Evolutionary conservation across 2,888 invertebrate species (phyloP).

Genomic region (Copidosoma aretas): DNA sequence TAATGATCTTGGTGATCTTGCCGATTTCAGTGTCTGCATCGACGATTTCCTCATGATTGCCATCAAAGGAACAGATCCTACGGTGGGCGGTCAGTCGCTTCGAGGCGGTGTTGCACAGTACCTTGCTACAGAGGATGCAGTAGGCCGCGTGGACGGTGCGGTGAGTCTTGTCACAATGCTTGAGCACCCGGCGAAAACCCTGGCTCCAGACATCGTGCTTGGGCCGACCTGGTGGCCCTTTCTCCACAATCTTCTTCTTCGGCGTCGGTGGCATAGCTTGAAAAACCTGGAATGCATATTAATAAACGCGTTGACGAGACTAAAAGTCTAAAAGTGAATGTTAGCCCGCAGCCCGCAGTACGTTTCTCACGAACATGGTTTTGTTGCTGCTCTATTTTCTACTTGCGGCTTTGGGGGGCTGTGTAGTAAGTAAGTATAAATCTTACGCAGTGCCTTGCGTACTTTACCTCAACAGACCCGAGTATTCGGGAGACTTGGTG

Average conservation of each 20-base stretch:
- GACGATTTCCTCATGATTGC: slow-evolving; percentile 1
- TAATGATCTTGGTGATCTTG: slow-evolving; percentile 24
- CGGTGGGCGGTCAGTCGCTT: slow-evolving; percentile 34
- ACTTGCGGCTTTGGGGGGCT: no score
- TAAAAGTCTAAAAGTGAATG: no score
- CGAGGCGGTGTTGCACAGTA: slow-evolving; percentile 37
- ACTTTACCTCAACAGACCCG: no score
- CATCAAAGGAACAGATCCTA: slow-evolving; percentile 29
- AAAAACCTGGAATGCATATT: no score
- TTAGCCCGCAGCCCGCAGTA: no score
- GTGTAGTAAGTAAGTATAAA: no score
- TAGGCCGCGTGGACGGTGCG: slow-evolving; percentile 36
- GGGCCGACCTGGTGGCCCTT: slow-evolving; percentile 34
- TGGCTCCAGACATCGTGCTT: slow-evolving; percentile 39
- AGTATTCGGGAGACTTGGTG: no score
- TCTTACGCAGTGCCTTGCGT: no score
- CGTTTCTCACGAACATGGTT: no score
- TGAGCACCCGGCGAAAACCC: slow-evolving; percentile 36
- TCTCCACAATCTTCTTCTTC: slow-evolving; percentile 20
- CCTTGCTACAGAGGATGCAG: slow-evolving; percentile 33
- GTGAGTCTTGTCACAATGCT: slow-evolving; percentile 41
- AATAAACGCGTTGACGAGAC: no score
- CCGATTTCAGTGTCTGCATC: slow-evolving; percentile 10
- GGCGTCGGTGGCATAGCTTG: slow-evolving; percentile 27
- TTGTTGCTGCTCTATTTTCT: no score